These are phyloP conservation scores for Genyomyrus donnyi DNA, from an alignment of 2,113 vertebrate species.

Conservation along the genomic window DNA sequence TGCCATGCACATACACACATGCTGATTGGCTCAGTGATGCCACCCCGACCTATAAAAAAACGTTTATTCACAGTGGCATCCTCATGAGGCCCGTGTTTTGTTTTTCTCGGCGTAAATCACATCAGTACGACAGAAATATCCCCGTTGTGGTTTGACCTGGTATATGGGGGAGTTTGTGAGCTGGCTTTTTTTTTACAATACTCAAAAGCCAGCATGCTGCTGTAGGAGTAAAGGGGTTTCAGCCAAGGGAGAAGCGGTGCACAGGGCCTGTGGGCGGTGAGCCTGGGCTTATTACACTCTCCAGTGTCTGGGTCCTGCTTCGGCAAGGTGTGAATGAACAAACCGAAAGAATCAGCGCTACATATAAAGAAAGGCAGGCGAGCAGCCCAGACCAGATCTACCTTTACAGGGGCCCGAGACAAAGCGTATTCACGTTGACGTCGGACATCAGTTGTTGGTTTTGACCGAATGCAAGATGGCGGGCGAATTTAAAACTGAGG, in stretches of 20 bases:
- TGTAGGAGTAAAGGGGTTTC: neutral
- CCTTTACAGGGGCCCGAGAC: neutral
- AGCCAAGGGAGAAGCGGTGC: neutral
- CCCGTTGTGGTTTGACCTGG: neutral
- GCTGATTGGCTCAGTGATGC: neutral
- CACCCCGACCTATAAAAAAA: neutral
- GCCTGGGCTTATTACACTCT: neutral
- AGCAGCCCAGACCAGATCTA: neutral
- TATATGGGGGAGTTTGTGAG: neutral
- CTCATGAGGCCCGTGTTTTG: neutral
- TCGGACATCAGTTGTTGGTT: too few relatives aligned
- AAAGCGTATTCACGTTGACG: neutral
- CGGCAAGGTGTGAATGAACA: neutral
- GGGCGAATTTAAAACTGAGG: too few relatives aligned
- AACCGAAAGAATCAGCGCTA: neutral
- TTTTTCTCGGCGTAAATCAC: neutral
- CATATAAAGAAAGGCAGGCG: neutral
- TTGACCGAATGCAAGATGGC: too few relatives aligned
- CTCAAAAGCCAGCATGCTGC: neutral
- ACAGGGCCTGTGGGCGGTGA: neutral
- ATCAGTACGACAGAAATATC: neutral
- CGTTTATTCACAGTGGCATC: neutral
- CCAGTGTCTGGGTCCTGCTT: neutral
- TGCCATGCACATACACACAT: neutral
- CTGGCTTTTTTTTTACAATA: neutral